These are phyloP conservation scores for Rhagium mordax DNA, from an alignment of 2,888 invertebrate genomes.

Conservation along the genomic window DNA sequence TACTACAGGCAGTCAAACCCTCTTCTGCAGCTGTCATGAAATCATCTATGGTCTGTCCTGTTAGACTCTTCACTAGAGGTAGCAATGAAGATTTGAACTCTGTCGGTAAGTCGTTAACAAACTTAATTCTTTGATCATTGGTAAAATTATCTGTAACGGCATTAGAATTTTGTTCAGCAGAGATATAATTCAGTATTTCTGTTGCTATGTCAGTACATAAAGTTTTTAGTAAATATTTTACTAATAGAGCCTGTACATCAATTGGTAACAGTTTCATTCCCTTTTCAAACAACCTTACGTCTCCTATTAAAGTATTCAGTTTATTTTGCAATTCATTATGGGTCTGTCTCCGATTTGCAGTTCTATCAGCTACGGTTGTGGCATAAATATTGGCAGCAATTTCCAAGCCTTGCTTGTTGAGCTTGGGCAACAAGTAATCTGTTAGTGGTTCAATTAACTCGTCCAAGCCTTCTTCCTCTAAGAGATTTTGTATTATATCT, in stretches of 20 bases:
- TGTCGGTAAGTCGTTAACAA: slow-evolving; percentile 78
- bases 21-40: slow-evolving; percentile 84
- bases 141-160: slow-evolving; percentile 76
- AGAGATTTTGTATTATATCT: slow-evolving; percentile 61
- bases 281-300: slow-evolving; percentile 86
- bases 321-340: slow-evolving; percentile 89
- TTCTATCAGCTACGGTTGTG: slow-evolving; percentile 81
- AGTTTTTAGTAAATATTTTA: slow-evolving; percentile 89
- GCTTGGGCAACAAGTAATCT: slow-evolving; percentile 78
- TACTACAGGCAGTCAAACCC: slow-evolving; percentile 80
- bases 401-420: slow-evolving; percentile 79
- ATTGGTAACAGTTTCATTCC: slow-evolving; percentile 80
- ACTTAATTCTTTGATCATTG: slow-evolving; percentile 80
- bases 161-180: slow-evolving; percentile 80
- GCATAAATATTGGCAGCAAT: slow-evolving; percentile 84
- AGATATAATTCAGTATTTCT: slow-evolving; percentile 84
- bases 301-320: slow-evolving; percentile 82
- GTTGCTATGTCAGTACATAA: slow-evolving; percentile 87
- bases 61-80: slow-evolving; percentile 80
- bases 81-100: slow-evolving; percentile 79
- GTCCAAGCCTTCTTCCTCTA: slow-evolving; percentile 74
- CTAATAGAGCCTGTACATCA: slow-evolving; percentile 80
- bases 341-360: slow-evolving; percentile 81
- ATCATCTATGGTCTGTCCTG: slow-evolving; percentile 82
- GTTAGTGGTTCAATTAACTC: slow-evolving; percentile 81